Base-by-base conservation (phyloP, 2,888 invertebrate species). In the Shargacucullia verbasci region DNA sequence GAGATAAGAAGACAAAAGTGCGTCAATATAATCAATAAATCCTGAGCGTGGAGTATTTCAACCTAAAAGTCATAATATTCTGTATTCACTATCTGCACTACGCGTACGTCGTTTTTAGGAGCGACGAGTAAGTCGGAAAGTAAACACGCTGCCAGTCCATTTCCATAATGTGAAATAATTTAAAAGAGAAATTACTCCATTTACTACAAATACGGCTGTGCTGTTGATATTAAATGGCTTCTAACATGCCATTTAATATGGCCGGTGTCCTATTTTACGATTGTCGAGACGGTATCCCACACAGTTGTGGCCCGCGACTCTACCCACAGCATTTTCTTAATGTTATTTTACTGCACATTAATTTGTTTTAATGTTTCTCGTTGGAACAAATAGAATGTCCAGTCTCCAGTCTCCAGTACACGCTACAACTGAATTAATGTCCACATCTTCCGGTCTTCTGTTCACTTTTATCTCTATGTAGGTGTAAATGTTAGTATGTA, bases 261-360 rank as follows among this genome's bases (percentile, higher is more conserved):
- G 56, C 34, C 45, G 46, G 44, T 56, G 58, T 71, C 63, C 65
- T 53, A 48, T 63, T 66, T 67, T 38, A 70, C 53, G 55, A 62
- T 52, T 14, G 48, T 45, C 12, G 53, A 53, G 50, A 45, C 40
- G 29, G 43, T 76, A 69, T 66, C 66, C 65, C 71, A 70, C 71
- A 64, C 56, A 60, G 55, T 63, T 61, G 59, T 65, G 33, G 48
- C 47, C 69, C 64, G 49, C 49, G 54, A 39, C 62, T 68, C 67
- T 68, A 68, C 77, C 81, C 73, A 79, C 80, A 63, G 53, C 59
- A 59, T 74, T 77, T 76, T 74, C 70, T 63, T 70, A 76, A 78
- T 73, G 73, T 67, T 74, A 68, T 73, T 76, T 79, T 72, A 78
- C 71, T 66, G 73, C 71, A 79, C 78, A 82, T 83, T 81, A 78